Evolutionary conservation across 35 echinoderm and acorn worm species (phyloP).

Genomic region (Heliocidaris tuberculata): DNA sequence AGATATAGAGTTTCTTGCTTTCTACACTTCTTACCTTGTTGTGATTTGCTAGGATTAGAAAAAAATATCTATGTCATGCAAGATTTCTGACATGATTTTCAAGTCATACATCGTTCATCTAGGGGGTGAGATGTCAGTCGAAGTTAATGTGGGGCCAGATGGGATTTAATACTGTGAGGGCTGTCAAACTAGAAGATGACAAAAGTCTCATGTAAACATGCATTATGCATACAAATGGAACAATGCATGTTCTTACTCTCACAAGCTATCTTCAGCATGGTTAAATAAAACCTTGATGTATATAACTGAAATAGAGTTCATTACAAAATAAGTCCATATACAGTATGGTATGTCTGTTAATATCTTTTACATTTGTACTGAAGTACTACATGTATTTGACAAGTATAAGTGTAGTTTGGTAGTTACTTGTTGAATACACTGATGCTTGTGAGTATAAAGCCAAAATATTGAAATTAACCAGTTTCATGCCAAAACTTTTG

Average conservation of each 20-base stretch:
- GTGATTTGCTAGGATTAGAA: too few species aligned
- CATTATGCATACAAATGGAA: neutral
- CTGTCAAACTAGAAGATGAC: neutral
- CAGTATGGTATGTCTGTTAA: neutral
- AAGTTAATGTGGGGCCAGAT: neutral
- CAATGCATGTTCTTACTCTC: neutral
- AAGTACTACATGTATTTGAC: too few species aligned
- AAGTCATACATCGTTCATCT: neutral
- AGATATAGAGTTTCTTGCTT: too few species aligned
- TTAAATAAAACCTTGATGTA: neutral
- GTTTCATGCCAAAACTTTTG: too few species aligned
- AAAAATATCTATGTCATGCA: neutral
- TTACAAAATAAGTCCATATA: neutral
- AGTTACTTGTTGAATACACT: too few species aligned
- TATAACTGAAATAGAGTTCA: neutral
- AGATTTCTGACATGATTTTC: neutral
- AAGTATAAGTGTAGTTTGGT: too few species aligned
- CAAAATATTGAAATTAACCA: too few species aligned
- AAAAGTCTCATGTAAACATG: neutral
- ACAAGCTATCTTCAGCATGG: neutral
- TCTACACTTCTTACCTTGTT: too few species aligned
- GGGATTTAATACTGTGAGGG: neutral
- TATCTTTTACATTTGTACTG: too few species aligned
- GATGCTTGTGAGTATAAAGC: too few species aligned
- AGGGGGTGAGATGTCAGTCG: constrained; percentile 7